Evolutionary conservation across 2,113 vertebrate species (phyloP).

Genomic region (Cyphomyrus plagiostoma): DNA sequence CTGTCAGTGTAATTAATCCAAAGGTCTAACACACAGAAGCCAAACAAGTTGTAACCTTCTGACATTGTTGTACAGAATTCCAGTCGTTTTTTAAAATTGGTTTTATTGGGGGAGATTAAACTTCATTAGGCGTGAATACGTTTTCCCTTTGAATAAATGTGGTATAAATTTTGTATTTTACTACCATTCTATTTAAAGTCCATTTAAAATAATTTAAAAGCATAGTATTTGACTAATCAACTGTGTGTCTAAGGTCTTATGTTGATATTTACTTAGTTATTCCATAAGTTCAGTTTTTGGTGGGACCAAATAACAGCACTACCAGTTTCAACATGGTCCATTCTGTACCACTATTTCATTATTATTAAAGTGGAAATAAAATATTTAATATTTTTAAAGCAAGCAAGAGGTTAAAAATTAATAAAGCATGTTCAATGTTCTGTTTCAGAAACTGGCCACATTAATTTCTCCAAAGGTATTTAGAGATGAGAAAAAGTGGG

Average conservation of each 20-base stretch:
- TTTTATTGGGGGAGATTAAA: neutral
- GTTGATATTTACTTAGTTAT: neutral
- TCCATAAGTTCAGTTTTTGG: neutral
- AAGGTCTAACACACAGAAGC: neutral
- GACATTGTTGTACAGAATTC: neutral
- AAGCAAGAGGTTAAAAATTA: neutral
- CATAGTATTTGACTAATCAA: neutral
- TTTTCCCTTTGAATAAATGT: neutral
- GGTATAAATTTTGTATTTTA: neutral
- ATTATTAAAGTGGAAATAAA: neutral
- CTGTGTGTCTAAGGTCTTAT: neutral
- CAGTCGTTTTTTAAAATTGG: neutral
- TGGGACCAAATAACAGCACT: neutral
- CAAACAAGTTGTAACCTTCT: neutral
- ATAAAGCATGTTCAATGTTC: neutral
- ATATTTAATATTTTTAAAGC: neutral
- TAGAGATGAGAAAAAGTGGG: neutral
- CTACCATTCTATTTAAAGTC: neutral
- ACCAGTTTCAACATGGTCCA: neutral
- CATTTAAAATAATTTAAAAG: neutral
- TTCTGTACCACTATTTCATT: neutral
- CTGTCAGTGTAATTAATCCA: slow-evolving; percentile 1
- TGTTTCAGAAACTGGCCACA: neutral
- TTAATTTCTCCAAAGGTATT: neutral
- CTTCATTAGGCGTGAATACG: neutral